phyloP scores from a whole-genome alignment of 2,113 vertebrate genomes.

The Cyanoderma ruficeps region DNA sequence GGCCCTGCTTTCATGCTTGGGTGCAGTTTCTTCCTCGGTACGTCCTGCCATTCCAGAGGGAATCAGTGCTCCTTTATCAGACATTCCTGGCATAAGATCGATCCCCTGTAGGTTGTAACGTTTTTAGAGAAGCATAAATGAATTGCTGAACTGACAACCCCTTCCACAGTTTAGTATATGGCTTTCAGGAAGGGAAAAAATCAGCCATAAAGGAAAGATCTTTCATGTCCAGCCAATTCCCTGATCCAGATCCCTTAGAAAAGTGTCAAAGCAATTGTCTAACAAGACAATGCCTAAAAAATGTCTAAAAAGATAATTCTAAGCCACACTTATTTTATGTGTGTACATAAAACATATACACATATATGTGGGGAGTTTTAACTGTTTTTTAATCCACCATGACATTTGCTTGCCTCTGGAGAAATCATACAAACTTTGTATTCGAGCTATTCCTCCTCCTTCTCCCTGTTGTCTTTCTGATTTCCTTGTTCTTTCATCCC shows the following conservation, averaged over 20 bases:
- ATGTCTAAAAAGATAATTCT: neutral
- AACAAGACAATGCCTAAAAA: neutral
- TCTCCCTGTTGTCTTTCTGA: neutral
- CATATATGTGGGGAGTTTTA: neutral
- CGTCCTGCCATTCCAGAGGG: neutral
- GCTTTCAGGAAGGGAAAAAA: neutral
- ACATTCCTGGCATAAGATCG: neutral
- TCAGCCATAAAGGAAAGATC: neutral
- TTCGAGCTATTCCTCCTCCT: neutral
- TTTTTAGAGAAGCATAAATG: neutral
- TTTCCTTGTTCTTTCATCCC: neutral
- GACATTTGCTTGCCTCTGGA: neutral
- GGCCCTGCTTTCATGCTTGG: neutral
- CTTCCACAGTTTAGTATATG: neutral
- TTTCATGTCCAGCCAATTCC: neutral
- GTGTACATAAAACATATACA: neutral
- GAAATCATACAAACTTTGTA: neutral
- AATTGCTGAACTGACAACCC: neutral
- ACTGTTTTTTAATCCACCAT: neutral
- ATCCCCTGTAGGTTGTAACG: neutral
- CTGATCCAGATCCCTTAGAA: neutral
- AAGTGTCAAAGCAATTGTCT: neutral
- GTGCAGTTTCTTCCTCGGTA: rapidly evolving
- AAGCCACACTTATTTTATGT: neutral
- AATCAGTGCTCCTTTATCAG: neutral